Base-by-base conservation (phyloP, 2,888 invertebrate genomes). In the Rhodophaea formosa region DNA sequence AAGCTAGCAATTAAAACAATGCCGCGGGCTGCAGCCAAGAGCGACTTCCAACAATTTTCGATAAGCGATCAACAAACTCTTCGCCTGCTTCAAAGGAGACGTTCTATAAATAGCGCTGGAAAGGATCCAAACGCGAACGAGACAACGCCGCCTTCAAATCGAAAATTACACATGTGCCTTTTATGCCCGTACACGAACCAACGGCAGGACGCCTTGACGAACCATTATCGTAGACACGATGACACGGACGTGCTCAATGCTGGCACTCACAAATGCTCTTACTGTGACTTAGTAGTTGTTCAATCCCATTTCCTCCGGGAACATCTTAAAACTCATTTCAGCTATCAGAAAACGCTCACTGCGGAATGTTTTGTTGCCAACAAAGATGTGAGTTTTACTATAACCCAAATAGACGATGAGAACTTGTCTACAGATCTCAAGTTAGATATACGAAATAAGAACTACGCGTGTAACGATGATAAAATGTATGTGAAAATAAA, bases 181-280 rank as follows among this genome's bases (percentile, higher is more conserved):
- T 88, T 95, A 66, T 97, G 97, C 80, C 97, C 97, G 0, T 97
- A 95, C 78, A 94, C 94, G 43, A 95, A 95, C 74, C 92, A 93
- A 55, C 93, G 96, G 10, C 93, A 94, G 65, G 95, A 96, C 70
- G 94, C 95, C 2, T 92, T 96, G 17, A 94, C 93, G 63, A 94
- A 94, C 71, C 97, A 97, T 80, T 92, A 95, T 65, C 93, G 94
- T 72, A 93, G 95, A 61, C 97, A 97, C 77, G 87, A 88, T 30
- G 82, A 84, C 49, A 86, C 89, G 8, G 93, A 94, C 74, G 84
- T 93, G 8, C 92, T 93, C 6, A 93, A 93, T 49, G 84, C 86
- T 52, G 93, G 93, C 64, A 92, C 90, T 62, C 93, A 94, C 71
- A 93, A 93, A 64, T 97, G 97, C 84, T 93, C 95, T 17, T 95